Percentiles rank a stretch among this genome's conserved stretches.
Evolutionary conservation across 2,113 vertebrate species (phyloP).

Genomic region (Himantopus leucocephalus): DNA sequence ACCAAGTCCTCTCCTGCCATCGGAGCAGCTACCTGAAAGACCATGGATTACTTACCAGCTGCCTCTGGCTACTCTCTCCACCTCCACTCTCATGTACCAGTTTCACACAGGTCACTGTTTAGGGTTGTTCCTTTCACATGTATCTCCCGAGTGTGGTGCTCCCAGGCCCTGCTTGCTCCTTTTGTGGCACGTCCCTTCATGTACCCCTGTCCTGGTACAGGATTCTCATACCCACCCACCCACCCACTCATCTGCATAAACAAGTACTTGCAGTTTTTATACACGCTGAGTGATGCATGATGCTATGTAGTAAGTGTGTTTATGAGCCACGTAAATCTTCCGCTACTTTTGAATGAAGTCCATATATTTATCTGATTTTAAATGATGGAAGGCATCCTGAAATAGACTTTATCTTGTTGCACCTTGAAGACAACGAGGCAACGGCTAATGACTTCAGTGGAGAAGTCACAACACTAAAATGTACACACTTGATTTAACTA

Average conservation of each 20-base stretch:
- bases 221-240: not conserved
- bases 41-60: not conserved
- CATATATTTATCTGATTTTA: not conserved
- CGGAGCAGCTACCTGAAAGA: not conserved
- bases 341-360: not conserved
- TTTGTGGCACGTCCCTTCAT: not conserved
- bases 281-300: not conserved
- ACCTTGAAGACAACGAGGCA: not conserved
- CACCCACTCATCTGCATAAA: not conserved
- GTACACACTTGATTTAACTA: not conserved
- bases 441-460: not conserved
- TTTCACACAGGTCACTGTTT: not conserved
- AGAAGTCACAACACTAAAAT: not conserved
- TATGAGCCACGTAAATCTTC: not conserved
- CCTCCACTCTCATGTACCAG: not conserved
- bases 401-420: not conserved
- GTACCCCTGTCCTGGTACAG: not conserved
- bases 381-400: not conserved
- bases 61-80: not conserved
- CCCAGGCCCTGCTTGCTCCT: not conserved
- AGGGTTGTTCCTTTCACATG: not conserved
- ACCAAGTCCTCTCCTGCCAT: not conserved
- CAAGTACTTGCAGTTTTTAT: not conserved
- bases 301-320: not conserved
- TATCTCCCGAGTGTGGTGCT: not conserved